A percentile compares a stretch with the other conserved stretches of the same genome.
These are phyloP conservation scores for Autographa pulchrina DNA, from an alignment of 2,888 invertebrate species.

Conservation along the genomic window DNA sequence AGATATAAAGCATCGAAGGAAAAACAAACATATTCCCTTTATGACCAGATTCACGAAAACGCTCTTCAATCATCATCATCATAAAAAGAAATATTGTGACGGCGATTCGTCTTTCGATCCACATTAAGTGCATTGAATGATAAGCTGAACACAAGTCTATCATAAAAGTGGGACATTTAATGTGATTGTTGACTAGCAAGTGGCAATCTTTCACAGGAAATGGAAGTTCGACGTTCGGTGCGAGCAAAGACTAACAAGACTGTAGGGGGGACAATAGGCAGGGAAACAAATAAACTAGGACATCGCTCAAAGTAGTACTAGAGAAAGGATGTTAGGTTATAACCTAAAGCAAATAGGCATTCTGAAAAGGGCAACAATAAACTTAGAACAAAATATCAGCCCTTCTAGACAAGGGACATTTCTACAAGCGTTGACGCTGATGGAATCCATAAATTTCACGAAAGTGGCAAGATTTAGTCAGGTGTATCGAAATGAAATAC, in stretches of 20 bases:
- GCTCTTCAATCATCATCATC: slow-evolving; percentile 39
- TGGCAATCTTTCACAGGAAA: slow-evolving; percentile 76
- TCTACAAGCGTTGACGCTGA: no score
- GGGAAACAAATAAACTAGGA: neutral
- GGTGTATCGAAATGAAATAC: no score
- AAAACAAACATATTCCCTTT: neutral
- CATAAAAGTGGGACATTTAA: slow-evolving; percentile 63
- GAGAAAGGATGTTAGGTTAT: neutral
- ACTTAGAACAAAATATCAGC: neutral
- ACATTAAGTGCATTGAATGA: slow-evolving; percentile 49
- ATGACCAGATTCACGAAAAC: slow-evolving; percentile 12
- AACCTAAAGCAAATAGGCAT: neutral
- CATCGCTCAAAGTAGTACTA: neutral
- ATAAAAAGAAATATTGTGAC: slow-evolving; percentile 43
- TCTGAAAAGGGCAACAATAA: neutral
- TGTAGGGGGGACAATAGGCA: slow-evolving; percentile 27
- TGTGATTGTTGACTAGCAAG: slow-evolving; percentile 69
- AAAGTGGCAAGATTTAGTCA: no score
- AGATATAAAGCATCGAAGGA: no score
- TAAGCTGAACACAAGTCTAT: slow-evolving; percentile 46
- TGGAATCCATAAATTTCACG: no score
- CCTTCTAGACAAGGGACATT: no score
- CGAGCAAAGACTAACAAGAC: slow-evolving; percentile 40
- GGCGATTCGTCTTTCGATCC: slow-evolving; percentile 26
- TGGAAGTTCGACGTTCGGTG: slow-evolving; percentile 54